Conservation (phyloP, 30 jellyfish, hydroid and myxozoan genomes). For the Aurelia sp. region DNA sequence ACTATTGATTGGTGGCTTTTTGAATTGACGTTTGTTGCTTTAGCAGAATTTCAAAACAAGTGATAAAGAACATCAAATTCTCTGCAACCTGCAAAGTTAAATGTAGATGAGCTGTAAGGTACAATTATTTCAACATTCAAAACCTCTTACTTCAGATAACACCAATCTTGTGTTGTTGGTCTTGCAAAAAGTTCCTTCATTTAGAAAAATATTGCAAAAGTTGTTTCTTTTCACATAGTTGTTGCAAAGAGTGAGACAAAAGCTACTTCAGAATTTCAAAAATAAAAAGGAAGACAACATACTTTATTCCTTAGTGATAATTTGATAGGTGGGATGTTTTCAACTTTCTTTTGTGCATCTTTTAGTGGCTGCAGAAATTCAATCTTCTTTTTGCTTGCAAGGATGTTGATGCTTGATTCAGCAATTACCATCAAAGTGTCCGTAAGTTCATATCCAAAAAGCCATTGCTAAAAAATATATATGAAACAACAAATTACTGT, state of each 20-base stretch:
- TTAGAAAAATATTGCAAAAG: no score
- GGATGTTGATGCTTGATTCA: constrained; percentile 80
- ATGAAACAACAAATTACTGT: background rate
- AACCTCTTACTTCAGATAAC: no score
- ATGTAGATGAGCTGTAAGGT: no score
- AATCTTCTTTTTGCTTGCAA: constrained; percentile 96
- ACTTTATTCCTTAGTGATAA: constrained; percentile 68
- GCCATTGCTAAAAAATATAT: constrained; percentile 88
- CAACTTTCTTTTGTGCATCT: constrained; percentile 80
- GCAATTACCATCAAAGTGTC: constrained; percentile 87
- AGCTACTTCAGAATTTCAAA: background rate
- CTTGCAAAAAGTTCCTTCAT: no score
- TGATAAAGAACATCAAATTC: no score
- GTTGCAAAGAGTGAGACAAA: background rate
- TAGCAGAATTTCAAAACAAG: no score
- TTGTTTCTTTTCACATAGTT: no score
- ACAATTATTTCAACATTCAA: no score
- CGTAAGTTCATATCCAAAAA: constrained; percentile 94
- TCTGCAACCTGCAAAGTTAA: no score
- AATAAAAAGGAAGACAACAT: background rate
- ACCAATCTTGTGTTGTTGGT: no score
- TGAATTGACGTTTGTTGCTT: no score
- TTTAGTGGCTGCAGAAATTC: constrained; percentile 93
- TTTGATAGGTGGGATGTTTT: constrained; percentile 90
- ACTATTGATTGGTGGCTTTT: no score